These are phyloP conservation scores for Bombus ignitus DNA, from an alignment of 1,140 invertebrate species.

Conservation along the genomic window DNA sequence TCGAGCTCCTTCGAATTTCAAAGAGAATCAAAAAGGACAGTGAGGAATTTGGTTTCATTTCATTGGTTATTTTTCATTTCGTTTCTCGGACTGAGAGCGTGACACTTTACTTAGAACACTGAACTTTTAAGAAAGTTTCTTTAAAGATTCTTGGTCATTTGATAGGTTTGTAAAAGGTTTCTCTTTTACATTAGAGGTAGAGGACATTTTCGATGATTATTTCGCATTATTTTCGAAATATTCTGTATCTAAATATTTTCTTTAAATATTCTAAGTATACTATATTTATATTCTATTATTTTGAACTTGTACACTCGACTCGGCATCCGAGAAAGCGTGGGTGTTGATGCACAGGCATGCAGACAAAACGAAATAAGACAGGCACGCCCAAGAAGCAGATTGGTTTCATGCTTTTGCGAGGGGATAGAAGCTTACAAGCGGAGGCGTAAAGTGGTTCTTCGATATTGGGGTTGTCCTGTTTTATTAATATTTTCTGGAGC, in stretches of 20 bases:
- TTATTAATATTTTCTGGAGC: not conserved
- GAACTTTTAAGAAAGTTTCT: not conserved
- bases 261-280: not conserved
- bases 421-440: not conserved
- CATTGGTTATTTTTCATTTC: not conserved
- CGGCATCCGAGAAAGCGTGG: constrained; percentile 13
- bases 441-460: not conserved
- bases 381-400: not conserved
- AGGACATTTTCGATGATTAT: too few species aligned
- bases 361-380: not conserved
- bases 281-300: not conserved
- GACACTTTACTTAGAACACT: not conserved
- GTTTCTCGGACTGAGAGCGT: constrained; percentile 4
- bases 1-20: not conserved
- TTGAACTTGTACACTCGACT: not conserved
- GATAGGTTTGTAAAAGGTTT: too few species aligned
- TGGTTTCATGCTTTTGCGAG: not conserved
- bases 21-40: not conserved
- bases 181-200: too few species aligned
- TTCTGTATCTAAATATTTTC: not conserved
- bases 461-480: too few species aligned
- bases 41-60: not conserved
- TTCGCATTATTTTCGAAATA: too few species aligned
- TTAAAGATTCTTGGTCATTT: not conserved
- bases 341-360: constrained; percentile 37